These are phyloP conservation scores for Drosophila trapezifrons DNA, from an alignment of 1,140 invertebrate species.

Conservation along the genomic window DNA sequence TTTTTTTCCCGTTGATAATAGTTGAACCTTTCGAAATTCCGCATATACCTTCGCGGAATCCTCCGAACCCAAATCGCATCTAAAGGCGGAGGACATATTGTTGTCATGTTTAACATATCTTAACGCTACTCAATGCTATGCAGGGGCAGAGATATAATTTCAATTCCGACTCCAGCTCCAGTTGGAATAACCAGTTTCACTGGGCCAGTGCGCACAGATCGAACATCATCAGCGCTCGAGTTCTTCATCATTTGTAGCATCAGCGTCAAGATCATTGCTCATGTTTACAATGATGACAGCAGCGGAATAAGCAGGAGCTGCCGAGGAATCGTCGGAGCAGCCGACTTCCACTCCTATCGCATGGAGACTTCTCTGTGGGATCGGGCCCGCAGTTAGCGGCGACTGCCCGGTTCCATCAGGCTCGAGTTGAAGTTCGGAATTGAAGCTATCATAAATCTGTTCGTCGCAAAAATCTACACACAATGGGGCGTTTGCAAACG, in stretches of 20 bases:
- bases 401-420: constrained; percentile 44
- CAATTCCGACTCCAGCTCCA: constrained; percentile 27
- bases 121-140: constrained; percentile 77
- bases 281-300: constrained; percentile 84
- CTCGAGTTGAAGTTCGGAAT: constrained; percentile 38
- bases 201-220: constrained; percentile 36
- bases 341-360: constrained; percentile 18
- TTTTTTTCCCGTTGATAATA: neutral
- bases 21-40: neutral
- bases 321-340: constrained; percentile 20
- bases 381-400: constrained; percentile 30
- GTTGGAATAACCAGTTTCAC: constrained; percentile 45
- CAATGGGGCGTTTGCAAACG: constrained; percentile 83
- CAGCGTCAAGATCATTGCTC: constrained; percentile 84
- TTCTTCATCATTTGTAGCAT: constrained; percentile 84
- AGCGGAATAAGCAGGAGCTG: constrained; percentile 32
- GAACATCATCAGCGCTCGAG: constrained; percentile 71
- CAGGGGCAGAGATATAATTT: constrained; percentile 37
- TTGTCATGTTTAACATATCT: constrained; percentile 84
- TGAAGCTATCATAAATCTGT: constrained; percentile 83
- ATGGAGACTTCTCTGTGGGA: constrained; percentile 27
- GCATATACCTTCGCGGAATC: neutral
- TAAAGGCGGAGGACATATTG: constrained; percentile 72
- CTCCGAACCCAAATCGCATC: constrained; percentile 35
- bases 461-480: constrained; percentile 82